Conservation (phyloP, 2,888 invertebrate genomes). For the Seira sanloemensis region DNA sequence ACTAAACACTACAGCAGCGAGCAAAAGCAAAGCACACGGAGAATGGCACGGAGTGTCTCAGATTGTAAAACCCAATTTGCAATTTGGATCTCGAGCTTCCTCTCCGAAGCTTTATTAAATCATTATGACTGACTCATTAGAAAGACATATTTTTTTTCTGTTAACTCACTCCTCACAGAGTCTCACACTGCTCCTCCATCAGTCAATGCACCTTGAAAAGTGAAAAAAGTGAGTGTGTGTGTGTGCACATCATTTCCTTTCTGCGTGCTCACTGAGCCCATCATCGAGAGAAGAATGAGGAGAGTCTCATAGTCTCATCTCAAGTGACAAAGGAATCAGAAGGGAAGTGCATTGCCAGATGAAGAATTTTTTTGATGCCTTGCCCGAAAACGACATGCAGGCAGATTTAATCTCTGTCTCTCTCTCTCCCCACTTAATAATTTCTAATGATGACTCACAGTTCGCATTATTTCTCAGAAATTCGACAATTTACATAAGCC, state of each 20-base stretch:
- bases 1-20: background rate
- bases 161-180: background rate
- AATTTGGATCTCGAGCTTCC: no score
- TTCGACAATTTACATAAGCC: background rate
- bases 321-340: background rate
- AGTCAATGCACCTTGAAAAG: slow-evolving; percentile 7
- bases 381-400: no score
- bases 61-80: background rate
- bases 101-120: background rate
- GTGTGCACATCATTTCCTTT: background rate
- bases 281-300: background rate
- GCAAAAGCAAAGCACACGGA: background rate
- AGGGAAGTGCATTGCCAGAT: background rate
- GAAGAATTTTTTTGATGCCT: background rate
- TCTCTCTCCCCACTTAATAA: no score
- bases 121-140: background rate
- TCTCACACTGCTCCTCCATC: background rate
- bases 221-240: slow-evolving; percentile 9
- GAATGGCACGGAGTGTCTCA: background rate
- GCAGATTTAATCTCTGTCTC: background rate
- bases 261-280: slow-evolving; percentile 28
- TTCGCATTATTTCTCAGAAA: slow-evolving; percentile 7
- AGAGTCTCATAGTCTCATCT: no score
- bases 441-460: no score
- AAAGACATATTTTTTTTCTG: background rate